These are phyloP conservation scores for Epinephelus moara DNA, from an alignment of 2,113 vertebrate species.

Conservation along the genomic window DNA sequence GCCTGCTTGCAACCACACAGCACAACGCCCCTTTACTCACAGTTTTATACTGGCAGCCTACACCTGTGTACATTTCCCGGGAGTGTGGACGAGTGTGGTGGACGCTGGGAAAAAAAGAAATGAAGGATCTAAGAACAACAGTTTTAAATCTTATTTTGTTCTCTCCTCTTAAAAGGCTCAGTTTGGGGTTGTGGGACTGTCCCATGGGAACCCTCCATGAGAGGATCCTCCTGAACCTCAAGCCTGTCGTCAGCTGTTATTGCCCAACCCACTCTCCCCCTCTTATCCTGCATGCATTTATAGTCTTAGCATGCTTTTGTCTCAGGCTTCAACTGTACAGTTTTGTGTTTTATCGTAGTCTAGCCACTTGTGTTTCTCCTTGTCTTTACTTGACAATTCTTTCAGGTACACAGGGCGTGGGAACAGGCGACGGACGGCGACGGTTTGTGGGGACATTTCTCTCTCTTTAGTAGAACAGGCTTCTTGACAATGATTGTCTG, in stretches of 20 bases:
- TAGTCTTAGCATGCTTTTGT: conserved; percentile 73
- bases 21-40: conserved; percentile 69
- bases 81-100: conserved; percentile 28
- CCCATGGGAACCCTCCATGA: conserved; percentile 19
- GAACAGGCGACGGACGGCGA: neutral
- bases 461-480: conserved; percentile 29
- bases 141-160: conserved; percentile 28
- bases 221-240: conserved; percentile 24
- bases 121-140: conserved; percentile 14
- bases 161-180: conserved; percentile 23
- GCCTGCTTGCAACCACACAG: conserved; percentile 52
- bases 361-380: conserved; percentile 44
- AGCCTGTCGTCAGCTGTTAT: neutral
- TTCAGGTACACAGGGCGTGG: conserved; percentile 52
- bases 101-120: conserved; percentile 18
- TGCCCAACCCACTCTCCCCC: conserved; percentile 1
- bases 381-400: conserved; percentile 56
- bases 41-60: conserved; percentile 46
- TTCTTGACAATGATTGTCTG: conserved; percentile 59
- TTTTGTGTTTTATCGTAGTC: conserved; percentile 49
- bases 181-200: conserved; percentile 8
- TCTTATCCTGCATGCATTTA: conserved; percentile 49
- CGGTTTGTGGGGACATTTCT: neutral
- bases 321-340: conserved; percentile 77
- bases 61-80: conserved; percentile 10